These are phyloP conservation scores for Myathropa florea DNA, from an alignment of 2,888 invertebrate genomes.

Conservation along the genomic window DNA sequence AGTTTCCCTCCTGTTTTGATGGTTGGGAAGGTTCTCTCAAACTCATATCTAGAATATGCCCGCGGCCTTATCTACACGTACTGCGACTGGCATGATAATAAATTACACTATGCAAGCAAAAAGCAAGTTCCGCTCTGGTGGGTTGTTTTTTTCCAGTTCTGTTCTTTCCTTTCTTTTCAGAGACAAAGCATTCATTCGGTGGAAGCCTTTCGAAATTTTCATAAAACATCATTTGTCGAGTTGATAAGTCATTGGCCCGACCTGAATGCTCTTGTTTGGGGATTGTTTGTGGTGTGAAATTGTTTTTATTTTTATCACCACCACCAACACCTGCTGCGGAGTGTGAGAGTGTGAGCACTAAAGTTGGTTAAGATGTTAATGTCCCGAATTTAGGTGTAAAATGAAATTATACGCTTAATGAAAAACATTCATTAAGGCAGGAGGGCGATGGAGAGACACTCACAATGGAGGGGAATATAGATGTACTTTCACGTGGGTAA, in stretches of 20 bases:
- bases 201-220: constrained; percentile 63
- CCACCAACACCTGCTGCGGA: constrained; percentile 46
- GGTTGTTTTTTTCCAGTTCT: constrained; percentile 17
- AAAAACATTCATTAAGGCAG: constrained; percentile 6
- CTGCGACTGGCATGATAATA: constrained; percentile 61
- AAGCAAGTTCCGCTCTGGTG: constrained; percentile 66
- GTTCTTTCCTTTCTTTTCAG: neutral
- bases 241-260: constrained; percentile 62
- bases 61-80: constrained; percentile 52
- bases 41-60: constrained; percentile 64
- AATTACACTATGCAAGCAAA: constrained; percentile 65
- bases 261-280: constrained; percentile 9
- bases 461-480: neutral
- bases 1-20: neutral
- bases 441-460: neutral
- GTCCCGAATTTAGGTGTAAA: constrained; percentile 40
- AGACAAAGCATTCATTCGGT: constrained; percentile 17
- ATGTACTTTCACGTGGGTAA: neutral
- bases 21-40: constrained; percentile 44
- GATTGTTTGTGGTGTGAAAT: constrained; percentile 61
- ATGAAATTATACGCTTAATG: constrained; percentile 8
- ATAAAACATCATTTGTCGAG: constrained; percentile 69
- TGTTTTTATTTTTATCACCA: constrained; percentile 58
- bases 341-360: neutral
- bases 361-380: constrained; percentile 36